Evolutionary conservation across 2,113 vertebrate genomes (phyloP).

Genomic region (Callipepla squamata): DNA sequence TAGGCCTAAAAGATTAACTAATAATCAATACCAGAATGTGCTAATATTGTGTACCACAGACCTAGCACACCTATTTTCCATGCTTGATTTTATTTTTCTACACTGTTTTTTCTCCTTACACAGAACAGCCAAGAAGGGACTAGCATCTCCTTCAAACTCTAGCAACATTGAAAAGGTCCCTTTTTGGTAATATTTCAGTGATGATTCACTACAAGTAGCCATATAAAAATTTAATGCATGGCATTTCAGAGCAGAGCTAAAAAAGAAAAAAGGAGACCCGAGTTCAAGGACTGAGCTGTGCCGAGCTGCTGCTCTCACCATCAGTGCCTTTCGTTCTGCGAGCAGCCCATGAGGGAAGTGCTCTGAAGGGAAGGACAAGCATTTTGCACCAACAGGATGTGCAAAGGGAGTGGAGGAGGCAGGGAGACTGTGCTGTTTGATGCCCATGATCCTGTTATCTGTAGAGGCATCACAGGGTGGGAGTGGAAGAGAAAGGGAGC

Average conservation of each 20-base stretch:
- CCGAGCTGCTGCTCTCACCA: slow-evolving; percentile 42
- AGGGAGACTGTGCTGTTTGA: not conserved
- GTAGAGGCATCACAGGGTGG: not conserved
- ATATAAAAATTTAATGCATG: slow-evolving; percentile 59
- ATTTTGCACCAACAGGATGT: not conserved
- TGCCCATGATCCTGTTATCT: slow-evolving; percentile 19
- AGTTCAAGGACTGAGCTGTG: slow-evolving; percentile 32
- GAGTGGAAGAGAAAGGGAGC: not conserved
- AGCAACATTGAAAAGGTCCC: not conserved
- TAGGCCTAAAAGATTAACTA: not conserved
- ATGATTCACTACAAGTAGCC: slow-evolving; percentile 21
- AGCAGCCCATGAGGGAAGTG: not conserved
- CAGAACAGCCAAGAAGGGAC: not conserved
- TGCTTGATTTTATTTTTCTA: not conserved
- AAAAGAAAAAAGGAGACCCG: not conserved
- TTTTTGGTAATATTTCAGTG: not conserved
- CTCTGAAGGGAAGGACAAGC: not conserved
- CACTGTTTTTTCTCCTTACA: not conserved
- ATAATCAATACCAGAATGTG: not conserved
- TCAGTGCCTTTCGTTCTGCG: not conserved
- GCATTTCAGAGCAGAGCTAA: slow-evolving; percentile 57
- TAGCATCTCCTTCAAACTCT: not conserved
- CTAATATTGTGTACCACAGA: not conserved
- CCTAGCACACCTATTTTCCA: not conserved
- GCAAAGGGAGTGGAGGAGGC: not conserved